These are phyloP conservation scores for Bothrops jararaca DNA, from an alignment of 2,113 vertebrate species.

Conservation along the genomic window DNA sequence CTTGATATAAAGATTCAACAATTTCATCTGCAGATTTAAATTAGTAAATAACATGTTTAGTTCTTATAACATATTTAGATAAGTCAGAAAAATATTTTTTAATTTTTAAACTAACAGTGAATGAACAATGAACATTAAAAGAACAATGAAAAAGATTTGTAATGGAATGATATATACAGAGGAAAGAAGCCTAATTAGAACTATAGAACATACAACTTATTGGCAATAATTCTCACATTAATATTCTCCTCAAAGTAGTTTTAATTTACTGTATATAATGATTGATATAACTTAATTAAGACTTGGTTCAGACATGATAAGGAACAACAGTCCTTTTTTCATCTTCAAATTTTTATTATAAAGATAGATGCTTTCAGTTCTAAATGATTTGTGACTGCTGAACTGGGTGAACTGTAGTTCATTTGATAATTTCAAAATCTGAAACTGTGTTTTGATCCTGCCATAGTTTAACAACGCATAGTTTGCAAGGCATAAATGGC, in stretches of 20 bases:
- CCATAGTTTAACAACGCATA: not conserved
- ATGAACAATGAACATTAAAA: not conserved
- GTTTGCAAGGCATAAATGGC: not conserved
- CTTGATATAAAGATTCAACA: constrained; percentile 97
- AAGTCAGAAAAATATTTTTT: not conserved
- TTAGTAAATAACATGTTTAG: constrained; percentile 44
- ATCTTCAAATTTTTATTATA: not conserved
- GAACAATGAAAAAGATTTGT: not conserved
- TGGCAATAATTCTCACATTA: not conserved
- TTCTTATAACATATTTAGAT: not conserved
- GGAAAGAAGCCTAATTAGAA: not conserved
- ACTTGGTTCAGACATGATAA: not conserved
- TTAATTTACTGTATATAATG: not conserved
- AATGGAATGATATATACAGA: not conserved
- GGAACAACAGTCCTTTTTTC: not conserved
- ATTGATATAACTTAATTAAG: not conserved
- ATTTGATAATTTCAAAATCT: not conserved
- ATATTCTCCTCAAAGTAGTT: not conserved
- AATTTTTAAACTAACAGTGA: not conserved
- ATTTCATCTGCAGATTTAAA: constrained; percentile 84
- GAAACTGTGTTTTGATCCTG: not conserved
- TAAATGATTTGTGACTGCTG: not conserved
- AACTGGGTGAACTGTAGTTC: not conserved
- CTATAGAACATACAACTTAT: not conserved
- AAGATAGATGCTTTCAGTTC: not conserved